Evolutionary conservation across 2,797 vertebrate species (phyloP), one percentile per base, ranked within the genome.

Genomic region (Chloroceryle inda): DNA sequence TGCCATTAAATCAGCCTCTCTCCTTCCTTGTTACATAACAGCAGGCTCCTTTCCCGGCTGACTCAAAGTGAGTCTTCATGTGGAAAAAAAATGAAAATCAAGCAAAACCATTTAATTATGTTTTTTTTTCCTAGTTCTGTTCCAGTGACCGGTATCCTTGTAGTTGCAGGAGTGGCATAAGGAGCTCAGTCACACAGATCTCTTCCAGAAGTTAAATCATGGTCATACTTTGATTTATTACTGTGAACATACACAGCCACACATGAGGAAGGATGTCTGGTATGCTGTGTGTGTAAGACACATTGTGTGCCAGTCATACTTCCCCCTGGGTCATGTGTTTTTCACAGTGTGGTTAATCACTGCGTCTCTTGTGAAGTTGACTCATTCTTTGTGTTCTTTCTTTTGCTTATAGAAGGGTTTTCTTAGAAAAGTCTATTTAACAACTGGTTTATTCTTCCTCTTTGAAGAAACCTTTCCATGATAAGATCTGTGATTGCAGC

Each of bases 61-160:
- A 82, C 74, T 97, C 63, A 91, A 88, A 90, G 91, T 61, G 89
- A 47, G 33, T 94, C 61, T 56, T 95, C 88, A 71, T 77, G 91
- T 94, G 93, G 93, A 95, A 96, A 94, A 49, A 50, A 95, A 83
- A 49, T 56, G 73, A 96, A 94, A 94, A 92, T 86, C 2, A 4
- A 94, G 85, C 73, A 94, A 86, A 96, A 94, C 69, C 3, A 40
- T 83, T 93, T 74, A n/a, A 56, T 45, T 45, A 6, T 42, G 7
- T 38, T 40, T 55, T 40, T 29, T 15, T 27, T 0, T 9, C 4
- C 1, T 11, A 14, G 44, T 86, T 94, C 62, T 92, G 24, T 90
- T 92, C 88, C 74, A 79, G 2, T 86, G 59, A 24, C 33, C 1
- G 9, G 17, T 55, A 20, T 84, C 62, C 55, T 76, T 61, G 47